Percentiles rank a stretch among this genome's conserved stretches.
Evolutionary conservation across 2,888 invertebrate species (phyloP).

Genomic region (Erebia aethiops): DNA sequence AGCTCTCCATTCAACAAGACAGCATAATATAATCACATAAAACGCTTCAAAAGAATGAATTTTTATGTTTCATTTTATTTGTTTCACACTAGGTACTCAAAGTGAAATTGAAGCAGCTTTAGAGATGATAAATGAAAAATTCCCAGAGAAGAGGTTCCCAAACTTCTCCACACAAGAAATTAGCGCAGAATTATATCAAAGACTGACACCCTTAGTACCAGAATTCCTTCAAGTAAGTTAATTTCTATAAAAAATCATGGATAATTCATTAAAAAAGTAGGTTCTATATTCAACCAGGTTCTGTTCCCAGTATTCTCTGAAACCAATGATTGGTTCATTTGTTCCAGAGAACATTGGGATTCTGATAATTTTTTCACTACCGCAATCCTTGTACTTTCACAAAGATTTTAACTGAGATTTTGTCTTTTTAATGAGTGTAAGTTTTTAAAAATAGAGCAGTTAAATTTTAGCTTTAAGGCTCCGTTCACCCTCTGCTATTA

Average conservation of each 20-base stretch:
- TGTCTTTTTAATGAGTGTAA: too few species aligned
- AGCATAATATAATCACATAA: too few species aligned
- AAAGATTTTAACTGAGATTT: too few species aligned
- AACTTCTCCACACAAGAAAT: constrained; percentile 87
- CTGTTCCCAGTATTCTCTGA: not conserved
- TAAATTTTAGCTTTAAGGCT: too few species aligned
- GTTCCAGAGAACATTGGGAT: too few species aligned
- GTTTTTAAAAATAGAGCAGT: too few species aligned
- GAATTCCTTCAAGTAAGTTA: constrained; percentile 82
- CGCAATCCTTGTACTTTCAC: too few species aligned
- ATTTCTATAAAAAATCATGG: not conserved
- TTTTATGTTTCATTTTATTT: not conserved
- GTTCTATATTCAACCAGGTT: not conserved
- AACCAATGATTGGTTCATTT: too few species aligned
- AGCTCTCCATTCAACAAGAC: too few species aligned
- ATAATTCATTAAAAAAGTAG: too few species aligned
- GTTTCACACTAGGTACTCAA: constrained; percentile 83
- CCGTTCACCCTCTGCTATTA: too few species aligned
- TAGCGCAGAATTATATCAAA: constrained; percentile 78
- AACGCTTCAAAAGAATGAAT: not conserved
- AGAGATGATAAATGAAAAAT: constrained; percentile 91
- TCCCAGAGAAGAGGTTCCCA: constrained; percentile 91
- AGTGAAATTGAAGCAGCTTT: constrained; percentile 91
- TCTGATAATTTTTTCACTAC: not conserved
- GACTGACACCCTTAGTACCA: constrained; percentile 76